phyloP scores from a whole-genome alignment of 2,113 vertebrate species.

The Nymphicus hollandicus region DNA sequence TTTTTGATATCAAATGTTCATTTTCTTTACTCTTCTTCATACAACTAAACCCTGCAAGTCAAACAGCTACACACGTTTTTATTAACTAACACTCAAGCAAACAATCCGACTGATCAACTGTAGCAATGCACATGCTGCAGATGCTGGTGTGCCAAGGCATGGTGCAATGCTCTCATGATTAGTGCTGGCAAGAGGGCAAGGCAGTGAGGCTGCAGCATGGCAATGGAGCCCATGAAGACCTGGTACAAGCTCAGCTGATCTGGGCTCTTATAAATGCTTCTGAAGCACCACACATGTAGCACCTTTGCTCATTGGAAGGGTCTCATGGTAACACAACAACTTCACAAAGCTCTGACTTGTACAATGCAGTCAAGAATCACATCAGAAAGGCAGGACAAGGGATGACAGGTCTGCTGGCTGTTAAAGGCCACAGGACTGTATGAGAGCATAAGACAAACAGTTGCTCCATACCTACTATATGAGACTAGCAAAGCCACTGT shows the following conservation, averaged over 20 bases:
- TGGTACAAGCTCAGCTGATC: background rate
- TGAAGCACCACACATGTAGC: background rate
- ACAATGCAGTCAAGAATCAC: fast-evolving
- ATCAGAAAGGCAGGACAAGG: background rate
- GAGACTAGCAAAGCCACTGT: slow-evolving; percentile 89
- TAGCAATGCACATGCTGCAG: background rate
- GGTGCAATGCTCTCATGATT: background rate
- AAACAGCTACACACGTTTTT: background rate
- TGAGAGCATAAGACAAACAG: slow-evolving; percentile 11
- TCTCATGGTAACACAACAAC: background rate
- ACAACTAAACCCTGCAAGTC: background rate
- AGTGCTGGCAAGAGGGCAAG: background rate
- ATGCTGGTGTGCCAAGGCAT: background rate
- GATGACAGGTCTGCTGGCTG: background rate
- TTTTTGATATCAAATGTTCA: background rate
- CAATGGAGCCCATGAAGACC: background rate
- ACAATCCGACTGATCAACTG: background rate
- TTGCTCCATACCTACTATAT: slow-evolving; percentile 89
- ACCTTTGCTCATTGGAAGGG: background rate
- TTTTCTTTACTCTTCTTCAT: background rate
- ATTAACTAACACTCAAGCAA: background rate
- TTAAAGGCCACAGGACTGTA: background rate
- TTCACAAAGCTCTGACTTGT: background rate
- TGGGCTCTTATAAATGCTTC: background rate
- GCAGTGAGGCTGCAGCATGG: background rate